Evolutionary conservation across 1,140 invertebrate species (phyloP), one percentile per base, ranked within the genome.

Genomic region (Dysdera silvatica): DNA sequence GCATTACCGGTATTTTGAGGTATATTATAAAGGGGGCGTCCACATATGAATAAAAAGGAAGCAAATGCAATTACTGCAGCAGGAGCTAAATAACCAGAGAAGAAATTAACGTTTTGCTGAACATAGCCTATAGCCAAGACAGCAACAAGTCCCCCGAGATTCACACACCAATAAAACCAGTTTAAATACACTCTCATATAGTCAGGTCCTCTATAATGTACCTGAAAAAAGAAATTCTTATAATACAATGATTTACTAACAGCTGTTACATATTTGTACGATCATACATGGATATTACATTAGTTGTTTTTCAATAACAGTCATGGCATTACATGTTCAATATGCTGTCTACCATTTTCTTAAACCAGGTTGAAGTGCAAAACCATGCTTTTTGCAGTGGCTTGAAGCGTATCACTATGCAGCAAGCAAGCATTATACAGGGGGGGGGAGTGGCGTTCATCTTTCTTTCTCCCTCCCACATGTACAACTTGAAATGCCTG

Each of bases 81-180:
- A 29, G 78, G 72, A 24, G 73, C 70, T 16, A 78, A 52, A 66
- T 77, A 81, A 4, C 80, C 79, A 63, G 72, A 68, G 70, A 81
- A 82, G 8, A 73, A 71, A 29, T 72, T 32, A 12, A 68, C 7
- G 58, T 73, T 55, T 65, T 81, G 79, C 49, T 81, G 77, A 5
- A 81, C 68, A 65, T 78, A 82, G 7, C 76, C 74, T 43, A 82
- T 70, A 5, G 68, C 73, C 14, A 74, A 73, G 52, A 80, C 71
- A 12, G 78, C 77, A 29, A 79, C 57, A 29, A 81, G 67, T 8
- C 77, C 75, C n/a, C 80, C 80, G 31, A 80, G 69, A 69, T 81
- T 81, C 23, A 80, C 71, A 64, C 75, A 80, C 80, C 79, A 80
- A 59, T 81, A 81, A 61, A 78, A 79, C 76, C 78, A 79, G 60